phyloP scores from a whole-genome alignment of 2,888 invertebrate genomes.

The Colostygia pectinataria region DNA sequence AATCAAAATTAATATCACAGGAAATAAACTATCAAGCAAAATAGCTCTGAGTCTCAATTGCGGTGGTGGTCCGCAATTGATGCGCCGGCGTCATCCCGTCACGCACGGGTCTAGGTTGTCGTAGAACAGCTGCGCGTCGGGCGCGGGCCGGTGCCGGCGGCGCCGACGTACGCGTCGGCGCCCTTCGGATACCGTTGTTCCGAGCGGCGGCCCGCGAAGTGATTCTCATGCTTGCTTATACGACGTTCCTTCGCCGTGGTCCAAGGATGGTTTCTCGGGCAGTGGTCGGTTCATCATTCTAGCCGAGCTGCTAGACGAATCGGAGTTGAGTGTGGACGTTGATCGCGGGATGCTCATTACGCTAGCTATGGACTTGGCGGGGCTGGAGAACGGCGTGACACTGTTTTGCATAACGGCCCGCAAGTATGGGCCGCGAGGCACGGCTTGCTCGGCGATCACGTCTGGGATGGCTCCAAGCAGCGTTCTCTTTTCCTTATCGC shows the following conservation, averaged over 20 bases:
- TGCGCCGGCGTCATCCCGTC: constrained; percentile 30
- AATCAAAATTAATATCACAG: constrained; percentile 77
- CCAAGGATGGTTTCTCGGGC: constrained; percentile 83
- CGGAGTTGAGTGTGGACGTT: constrained; percentile 57
- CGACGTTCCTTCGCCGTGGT: constrained; percentile 71
- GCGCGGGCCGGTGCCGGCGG: constrained; percentile 18
- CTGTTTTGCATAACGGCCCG: constrained; percentile 79
- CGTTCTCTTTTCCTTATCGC: constrained; percentile 59
- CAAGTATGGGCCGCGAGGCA: constrained; percentile 83
- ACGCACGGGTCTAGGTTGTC: constrained; percentile 44
- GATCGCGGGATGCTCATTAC: constrained; percentile 42
- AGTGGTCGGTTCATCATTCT: constrained; percentile 87
- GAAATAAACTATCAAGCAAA: constrained; percentile 64
- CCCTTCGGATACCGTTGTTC: constrained; percentile 23
- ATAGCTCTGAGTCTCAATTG: constrained; percentile 30
- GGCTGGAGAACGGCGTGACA: constrained; percentile 38
- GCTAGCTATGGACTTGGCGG: constrained; percentile 47
- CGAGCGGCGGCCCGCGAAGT: constrained; percentile 33
- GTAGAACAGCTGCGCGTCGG: constrained; percentile 36
- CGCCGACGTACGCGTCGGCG: constrained; percentile 18
- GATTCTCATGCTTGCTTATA: constrained; percentile 53
- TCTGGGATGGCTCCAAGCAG: constrained; percentile 70
- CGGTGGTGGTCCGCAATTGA: constrained; percentile 2
- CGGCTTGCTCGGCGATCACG: constrained; percentile 63
- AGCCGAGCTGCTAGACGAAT: constrained; percentile 67